Evolutionary conservation across 2,113 vertebrate species (phyloP), one percentile per base, ranked within the genome.

Genomic region (Chrysemys picta): DNA sequence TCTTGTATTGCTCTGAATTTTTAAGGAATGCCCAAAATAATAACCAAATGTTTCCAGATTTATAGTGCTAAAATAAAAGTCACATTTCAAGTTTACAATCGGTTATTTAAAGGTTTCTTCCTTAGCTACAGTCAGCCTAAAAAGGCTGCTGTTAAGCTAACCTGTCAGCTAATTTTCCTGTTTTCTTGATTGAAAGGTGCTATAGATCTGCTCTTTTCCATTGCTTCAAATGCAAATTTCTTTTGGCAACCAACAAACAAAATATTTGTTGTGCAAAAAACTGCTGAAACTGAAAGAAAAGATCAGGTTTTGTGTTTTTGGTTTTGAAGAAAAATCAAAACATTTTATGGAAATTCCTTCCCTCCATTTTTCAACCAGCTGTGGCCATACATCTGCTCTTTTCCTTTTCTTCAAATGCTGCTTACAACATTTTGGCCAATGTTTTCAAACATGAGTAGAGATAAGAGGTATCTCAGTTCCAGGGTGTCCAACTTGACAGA

Each of bases 1-100:
- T 85, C 89, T 93, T 96, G 78, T 84, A 72, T 90, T 95, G 85
- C 78, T 72, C 50, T 80, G 62, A 89, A 82, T 69, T 69, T 89
- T 57, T 53, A 91, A 90, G 85, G 82, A 90, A 93, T 82, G n/a
- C 69, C 76, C 80, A 81, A 69, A 89, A 93, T 57, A 57, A 76
- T 42, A 85, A n/a, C 12, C 16, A 78, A 56, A 27, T 17, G 10
- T 47, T 82, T 25, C 38, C 21, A 83, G 29, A 35, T 17, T 29
- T 57, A 59, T 47, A 38, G 47, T 57, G 29, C 13, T 17, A 76
- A 14, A 38, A 57, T 35, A 42, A 10, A 45, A 82, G n/a, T 56
- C 27, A 76, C 75, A 76, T n/a, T 75, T 53, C 27, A 76, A 19
- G 14, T 59, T 78, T 47, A 76, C 22, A 35, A 25, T 49, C 9